Evolutionary conservation across 2,888 invertebrate species (phyloP), one percentile per base, ranked within the genome.

Genomic region (Ectemnius continuus): DNA sequence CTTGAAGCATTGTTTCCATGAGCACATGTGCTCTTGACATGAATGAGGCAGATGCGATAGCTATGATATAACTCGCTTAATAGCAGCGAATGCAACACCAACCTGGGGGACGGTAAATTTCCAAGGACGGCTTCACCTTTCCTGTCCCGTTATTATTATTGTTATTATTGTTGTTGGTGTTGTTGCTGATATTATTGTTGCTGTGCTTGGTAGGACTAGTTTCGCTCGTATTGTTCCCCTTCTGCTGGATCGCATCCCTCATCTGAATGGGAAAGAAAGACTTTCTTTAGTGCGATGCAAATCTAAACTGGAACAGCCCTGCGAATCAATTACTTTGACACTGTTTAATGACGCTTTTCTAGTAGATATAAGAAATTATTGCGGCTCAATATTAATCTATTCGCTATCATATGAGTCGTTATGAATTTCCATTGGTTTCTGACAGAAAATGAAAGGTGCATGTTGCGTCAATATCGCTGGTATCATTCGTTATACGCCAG

Each of bases 91-190:
- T 23, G 23, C 23, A 23, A 23, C 23, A 23, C 23, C 2, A 23
- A 96, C 96, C 97, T 90, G 97, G 97, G 74, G 97, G 97, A 88
- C 97, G 94, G 91, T 97, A 97, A 85, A 97, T 96, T 92, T 97
- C 96, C 92, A 97, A 93, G 26, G 96, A 95, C 13, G 97, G 97
- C 91, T 97, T 97, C 64, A 94, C 94, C 89, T 94, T 94, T 66
- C 92, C 88, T 73, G 93, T 91, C 61, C 94, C 94, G 88, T 95
- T 93, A 80, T 95, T 95, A 57, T 74, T 71, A 11, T 70, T 73
- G 26, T 71, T 69, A 46, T 63, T 65, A 13, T 64, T 70, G 18
- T 36, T 63, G 18, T n/a, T n/a, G n/a, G n/a, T n/a, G n/a, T n/a
- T 65, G n/a, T 64, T 70, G 18, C 23, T 63, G 18, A 23, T 69